phyloP scores from a whole-genome alignment of 1,140 invertebrate genomes.

The Zaprionus vittiger region DNA sequence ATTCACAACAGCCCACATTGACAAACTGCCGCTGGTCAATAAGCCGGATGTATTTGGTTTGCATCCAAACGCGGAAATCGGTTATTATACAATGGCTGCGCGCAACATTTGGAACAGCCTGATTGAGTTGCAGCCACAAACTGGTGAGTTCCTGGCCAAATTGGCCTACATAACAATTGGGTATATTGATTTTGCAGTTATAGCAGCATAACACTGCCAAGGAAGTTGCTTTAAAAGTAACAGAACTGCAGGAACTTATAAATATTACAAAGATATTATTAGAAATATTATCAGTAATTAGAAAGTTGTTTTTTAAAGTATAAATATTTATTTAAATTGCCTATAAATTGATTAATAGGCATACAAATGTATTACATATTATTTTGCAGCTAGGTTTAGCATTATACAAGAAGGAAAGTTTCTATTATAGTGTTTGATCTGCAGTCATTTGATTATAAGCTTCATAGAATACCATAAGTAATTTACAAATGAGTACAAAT shows the following conservation, averaged over 20 bases:
- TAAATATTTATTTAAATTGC: no score
- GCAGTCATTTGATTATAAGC: no score
- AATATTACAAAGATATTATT: no score
- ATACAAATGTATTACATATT: background rate
- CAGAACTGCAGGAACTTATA: no score
- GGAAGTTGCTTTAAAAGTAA: background rate
- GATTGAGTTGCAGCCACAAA: slow-evolving; percentile 94
- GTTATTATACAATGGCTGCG: slow-evolving; percentile 93
- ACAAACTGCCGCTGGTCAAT: slow-evolving; percentile 89
- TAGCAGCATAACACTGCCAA: no score
- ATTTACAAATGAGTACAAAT: background rate
- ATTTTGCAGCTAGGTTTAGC: background rate
- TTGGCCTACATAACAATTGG: slow-evolving; percentile 4
- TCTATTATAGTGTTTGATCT: no score
- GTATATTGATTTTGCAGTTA: slow-evolving; percentile 16
- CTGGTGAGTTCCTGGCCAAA: slow-evolving; percentile 86
- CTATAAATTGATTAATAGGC: no score
- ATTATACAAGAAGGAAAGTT: background rate
- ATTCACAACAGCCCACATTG: slow-evolving; percentile 86
- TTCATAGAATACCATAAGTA: background rate
- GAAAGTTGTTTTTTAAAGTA: no score
- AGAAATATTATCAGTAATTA: no score
- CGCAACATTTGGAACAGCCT: slow-evolving; percentile 93
- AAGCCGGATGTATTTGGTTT: slow-evolving; percentile 95
- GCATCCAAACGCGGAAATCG: slow-evolving; percentile 96